A percentile compares a stretch with the other conserved stretches of the same genome.
Conservation (phyloP, 2,888 invertebrate species). For the Parnassius smintheus region DNA sequence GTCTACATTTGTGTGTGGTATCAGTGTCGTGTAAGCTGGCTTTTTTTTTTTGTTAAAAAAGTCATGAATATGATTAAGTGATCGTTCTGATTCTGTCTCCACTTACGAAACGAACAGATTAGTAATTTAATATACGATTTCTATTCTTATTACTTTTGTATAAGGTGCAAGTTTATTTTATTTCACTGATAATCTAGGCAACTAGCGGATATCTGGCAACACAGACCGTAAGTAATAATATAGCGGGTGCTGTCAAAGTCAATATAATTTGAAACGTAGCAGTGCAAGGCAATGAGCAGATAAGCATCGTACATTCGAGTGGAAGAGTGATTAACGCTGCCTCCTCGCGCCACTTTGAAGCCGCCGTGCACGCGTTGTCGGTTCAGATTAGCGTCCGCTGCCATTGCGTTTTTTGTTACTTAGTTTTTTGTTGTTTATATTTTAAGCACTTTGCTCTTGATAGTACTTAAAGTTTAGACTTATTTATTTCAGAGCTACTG, state of each 20-base stretch:
- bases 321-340: conserved; percentile 63
- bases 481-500: conserved; percentile 18
- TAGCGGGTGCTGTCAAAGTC: conserved; percentile 54
- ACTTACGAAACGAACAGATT: too few species aligned
- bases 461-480: conserved; percentile 17
- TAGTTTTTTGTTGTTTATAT: conserved; percentile 6
- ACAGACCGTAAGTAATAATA: conserved; percentile 32
- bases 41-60: too few species aligned
- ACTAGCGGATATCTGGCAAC: conserved; percentile 16
- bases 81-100: too few species aligned
- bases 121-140: too few species aligned
- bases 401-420: background rate
- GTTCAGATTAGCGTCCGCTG: conserved; percentile 31
- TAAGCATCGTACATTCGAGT: conserved; percentile 65
- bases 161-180: background rate
- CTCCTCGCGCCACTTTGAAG: conserved; percentile 40
- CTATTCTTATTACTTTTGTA: too few species aligned
- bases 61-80: too few species aligned
- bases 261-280: conserved; percentile 53
- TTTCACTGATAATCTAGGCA: background rate
- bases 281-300: conserved; percentile 50
- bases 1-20: too few species aligned
- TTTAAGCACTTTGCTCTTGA: conserved; percentile 17
- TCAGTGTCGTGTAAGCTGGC: too few species aligned
- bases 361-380: conserved; percentile 37